Evolutionary conservation across 1,140 invertebrate species (phyloP), one percentile per base, ranked within the genome.

Genomic region (Nasonia vitripennis): DNA sequence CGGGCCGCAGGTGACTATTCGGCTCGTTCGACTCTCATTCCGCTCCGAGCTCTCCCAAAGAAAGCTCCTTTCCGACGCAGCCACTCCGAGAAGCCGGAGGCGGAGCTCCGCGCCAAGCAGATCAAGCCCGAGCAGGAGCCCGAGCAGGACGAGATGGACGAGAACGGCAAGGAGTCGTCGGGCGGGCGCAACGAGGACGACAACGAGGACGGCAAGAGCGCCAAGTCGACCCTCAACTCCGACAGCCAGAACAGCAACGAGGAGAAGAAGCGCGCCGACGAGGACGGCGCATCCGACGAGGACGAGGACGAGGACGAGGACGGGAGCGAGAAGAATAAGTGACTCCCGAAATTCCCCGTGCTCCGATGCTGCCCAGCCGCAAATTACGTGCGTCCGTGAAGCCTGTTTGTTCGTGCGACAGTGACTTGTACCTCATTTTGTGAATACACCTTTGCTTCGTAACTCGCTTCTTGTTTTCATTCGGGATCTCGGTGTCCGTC

Each of bases 261-360:
- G 7, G 34, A 87, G 7, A 85, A 85, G n/a, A 81, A 83, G 48
- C 81, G 55, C 23, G 31, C n/a, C 0, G 86, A 89, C n/a, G 87
- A 90, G 23, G 80, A 87, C 48, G 51, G 20, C 17, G 84, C 81
- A 0, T n/a, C 85, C 23, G 87, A 87, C n/a, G 80, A 83, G 27
- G 62, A 79, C 6, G 62, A 88, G 23, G 85, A 88, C 23, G 87
- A 87, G 48, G 80, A 89, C 55, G 80, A 87, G 0, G 71, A 87
- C 12, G 80, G 85, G 37, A 41, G 7, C 37, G 37, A 45, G 41
- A 88, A 87, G 34, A 83, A 80, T 11, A 84, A 79, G 27, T 85
- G 81, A 86, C 34, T 45, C 4, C 41, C 9, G 27, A 4, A 34
- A 17, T n/a, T 51, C 34, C 5, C 34, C 34, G 51, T 78, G 17